These are phyloP conservation scores for Mylabris phalerata DNA, from an alignment of 1,140 invertebrate species.

Conservation along the genomic window DNA sequence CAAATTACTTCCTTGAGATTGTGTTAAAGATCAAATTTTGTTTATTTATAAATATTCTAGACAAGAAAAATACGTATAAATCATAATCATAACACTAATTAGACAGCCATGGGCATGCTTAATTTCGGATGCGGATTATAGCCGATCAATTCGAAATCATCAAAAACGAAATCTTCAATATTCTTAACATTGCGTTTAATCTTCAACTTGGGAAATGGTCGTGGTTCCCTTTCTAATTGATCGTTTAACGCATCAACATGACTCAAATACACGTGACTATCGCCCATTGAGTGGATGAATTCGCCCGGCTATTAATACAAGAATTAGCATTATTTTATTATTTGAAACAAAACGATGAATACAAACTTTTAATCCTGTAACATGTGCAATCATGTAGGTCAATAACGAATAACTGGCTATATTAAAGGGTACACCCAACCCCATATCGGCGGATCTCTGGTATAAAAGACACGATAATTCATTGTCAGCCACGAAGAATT, in stretches of 20 bases:
- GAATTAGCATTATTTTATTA: too few species aligned
- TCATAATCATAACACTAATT: slow-evolving; percentile 32
- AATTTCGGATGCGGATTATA: slow-evolving; percentile 92
- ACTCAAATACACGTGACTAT: slow-evolving; percentile 94
- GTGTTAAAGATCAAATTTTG: too few species aligned
- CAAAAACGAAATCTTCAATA: slow-evolving; percentile 86
- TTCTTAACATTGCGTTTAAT: slow-evolving; percentile 63
- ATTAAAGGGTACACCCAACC: slow-evolving; percentile 97
- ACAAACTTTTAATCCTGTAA: slow-evolving; percentile 72
- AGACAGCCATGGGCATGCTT: slow-evolving; percentile 95
- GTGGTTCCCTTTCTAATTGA: slow-evolving; percentile 76
- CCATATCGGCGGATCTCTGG: slow-evolving; percentile 97
- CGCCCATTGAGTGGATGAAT: slow-evolving; percentile 94
- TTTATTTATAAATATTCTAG: too few species aligned
- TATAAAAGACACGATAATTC: slow-evolving; percentile 87
- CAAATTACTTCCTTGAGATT: too few species aligned
- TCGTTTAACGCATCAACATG: slow-evolving; percentile 80
- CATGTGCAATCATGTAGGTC: slow-evolving; percentile 94
- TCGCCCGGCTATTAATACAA: slow-evolving; percentile 69
- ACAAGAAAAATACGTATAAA: too few species aligned
- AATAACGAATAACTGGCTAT: slow-evolving; percentile 95
- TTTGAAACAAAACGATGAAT: background rate
- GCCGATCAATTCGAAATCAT: slow-evolving; percentile 81
- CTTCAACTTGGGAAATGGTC: slow-evolving; percentile 74
- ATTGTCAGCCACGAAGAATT: slow-evolving; percentile 89